Evolutionary conservation across 2,888 invertebrate genomes (phyloP).

Genomic region (Timema cristinae): DNA sequence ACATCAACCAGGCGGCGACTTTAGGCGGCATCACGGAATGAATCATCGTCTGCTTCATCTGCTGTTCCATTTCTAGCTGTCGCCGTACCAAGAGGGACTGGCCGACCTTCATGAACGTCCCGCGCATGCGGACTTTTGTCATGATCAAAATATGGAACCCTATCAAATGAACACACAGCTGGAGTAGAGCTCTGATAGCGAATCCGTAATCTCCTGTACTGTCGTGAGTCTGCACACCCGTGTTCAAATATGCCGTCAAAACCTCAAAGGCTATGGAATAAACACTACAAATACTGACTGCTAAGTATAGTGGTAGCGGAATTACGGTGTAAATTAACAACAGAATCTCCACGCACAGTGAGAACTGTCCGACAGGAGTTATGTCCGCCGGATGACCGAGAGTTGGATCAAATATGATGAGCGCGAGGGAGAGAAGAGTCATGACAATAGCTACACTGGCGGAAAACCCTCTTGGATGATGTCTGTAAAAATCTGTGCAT

Average conservation of each 20-base stretch:
- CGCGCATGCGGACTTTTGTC: constrained; percentile 88
- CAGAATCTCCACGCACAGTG: constrained; percentile 80
- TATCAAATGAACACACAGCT: constrained; percentile 85
- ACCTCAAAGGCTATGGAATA: constrained; percentile 87
- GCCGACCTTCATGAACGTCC: constrained; percentile 95
- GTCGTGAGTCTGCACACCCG: constrained; percentile 51
- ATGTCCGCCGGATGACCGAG: constrained; percentile 49
- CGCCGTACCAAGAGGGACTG: constrained; percentile 85
- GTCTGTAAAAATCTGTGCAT: constrained; percentile 66
- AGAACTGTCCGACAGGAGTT: constrained; percentile 77
- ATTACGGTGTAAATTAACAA: constrained; percentile 90
- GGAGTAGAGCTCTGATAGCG: constrained; percentile 67
- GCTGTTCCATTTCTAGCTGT: constrained; percentile 89
- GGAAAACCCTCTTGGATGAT: constrained; percentile 66
- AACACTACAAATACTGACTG: constrained; percentile 69
- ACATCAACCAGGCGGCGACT: constrained; percentile 80
- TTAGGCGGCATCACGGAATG: constrained; percentile 96
- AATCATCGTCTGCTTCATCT: constrained; percentile 95
- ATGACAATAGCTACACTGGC: constrained; percentile 65
- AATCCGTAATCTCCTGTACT: constrained; percentile 31
- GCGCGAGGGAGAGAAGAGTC: constrained; percentile 64
- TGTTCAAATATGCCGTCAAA: constrained; percentile 51
- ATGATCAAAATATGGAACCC: constrained; percentile 91
- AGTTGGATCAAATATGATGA: constrained; percentile 57
- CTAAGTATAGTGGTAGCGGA: constrained; percentile 84